phyloP scores from a whole-genome alignment of 2,888 invertebrate genomes.

The Agrypnus murinus region DNA sequence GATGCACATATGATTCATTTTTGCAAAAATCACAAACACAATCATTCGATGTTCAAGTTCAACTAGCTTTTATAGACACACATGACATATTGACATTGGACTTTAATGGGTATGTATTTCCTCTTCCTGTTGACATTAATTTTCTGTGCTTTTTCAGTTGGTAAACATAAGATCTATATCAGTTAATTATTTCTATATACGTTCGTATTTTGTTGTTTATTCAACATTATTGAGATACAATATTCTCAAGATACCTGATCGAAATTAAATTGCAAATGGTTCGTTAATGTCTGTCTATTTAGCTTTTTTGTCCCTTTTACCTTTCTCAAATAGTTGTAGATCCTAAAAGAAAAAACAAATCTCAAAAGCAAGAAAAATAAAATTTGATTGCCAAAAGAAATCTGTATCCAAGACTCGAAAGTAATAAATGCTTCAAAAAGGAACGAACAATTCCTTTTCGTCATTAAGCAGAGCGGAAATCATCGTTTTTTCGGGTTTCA shows the following conservation, averaged over 20 bases:
- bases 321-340: too few relatives aligned
- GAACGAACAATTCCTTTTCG: constrained; percentile 35
- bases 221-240: too few relatives aligned
- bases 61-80: constrained; percentile 4
- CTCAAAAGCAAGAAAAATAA: constrained; percentile 15
- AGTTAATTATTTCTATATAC: constrained; percentile 22
- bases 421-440: constrained; percentile 32
- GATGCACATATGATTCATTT: constrained; percentile 8
- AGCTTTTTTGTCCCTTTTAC: not conserved
- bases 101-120: constrained; percentile 13
- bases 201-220: too few relatives aligned
- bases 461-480: constrained; percentile 48
- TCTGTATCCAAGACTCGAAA: constrained; percentile 33
- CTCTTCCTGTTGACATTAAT: constrained; percentile 27
- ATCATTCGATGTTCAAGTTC: not conserved
- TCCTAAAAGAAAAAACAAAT: too few relatives aligned
- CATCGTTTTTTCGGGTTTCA: constrained; percentile 47
- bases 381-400: constrained; percentile 24
- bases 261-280: too few relatives aligned
- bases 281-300: not conserved
- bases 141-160: not conserved
- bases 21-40: constrained; percentile 1
- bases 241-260: too few relatives aligned
- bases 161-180: constrained; percentile 15
- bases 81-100: constrained; percentile 14